These are phyloP conservation scores for Folsomia manolachei DNA, from an alignment of 2,888 invertebrate species.

Conservation along the genomic window DNA sequence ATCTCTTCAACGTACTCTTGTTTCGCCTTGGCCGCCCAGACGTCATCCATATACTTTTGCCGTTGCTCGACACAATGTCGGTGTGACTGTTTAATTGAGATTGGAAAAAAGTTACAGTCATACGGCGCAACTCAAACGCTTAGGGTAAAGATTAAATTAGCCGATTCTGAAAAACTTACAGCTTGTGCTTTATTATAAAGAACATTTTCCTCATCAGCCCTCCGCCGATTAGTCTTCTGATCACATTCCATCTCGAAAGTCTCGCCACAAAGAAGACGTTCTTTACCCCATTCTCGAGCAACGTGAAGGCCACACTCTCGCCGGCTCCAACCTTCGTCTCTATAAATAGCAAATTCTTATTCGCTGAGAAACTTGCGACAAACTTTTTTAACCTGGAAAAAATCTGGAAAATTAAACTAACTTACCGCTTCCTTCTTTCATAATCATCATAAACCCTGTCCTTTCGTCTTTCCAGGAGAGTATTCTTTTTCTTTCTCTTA, in stretches of 20 bases:
- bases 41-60: constrained; percentile 28
- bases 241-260: constrained; percentile 41
- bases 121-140: no score
- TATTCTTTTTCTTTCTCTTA: constrained; percentile 30
- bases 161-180: no score
- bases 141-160: no score
- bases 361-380: neutral
- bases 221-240: constrained; percentile 23
- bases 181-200: constrained; percentile 38
- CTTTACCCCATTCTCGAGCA: constrained; percentile 37
- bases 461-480: constrained; percentile 18
- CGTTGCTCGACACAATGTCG: constrained; percentile 29
- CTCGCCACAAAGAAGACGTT: constrained; percentile 36
- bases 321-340: neutral
- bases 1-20: constrained; percentile 41
- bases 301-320: constrained; percentile 16
- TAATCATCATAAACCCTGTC: constrained; percentile 33
- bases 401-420: neutral
- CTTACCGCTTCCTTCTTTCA: constrained; percentile 34
- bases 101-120: constrained; percentile 24
- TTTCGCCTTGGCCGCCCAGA: constrained; percentile 36
- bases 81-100: no score
- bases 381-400: neutral
- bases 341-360: no score
- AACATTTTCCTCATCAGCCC: constrained; percentile 38